Base-by-base conservation (phyloP, 1,140 invertebrate genomes). In the Papilio xuthus region DNA sequence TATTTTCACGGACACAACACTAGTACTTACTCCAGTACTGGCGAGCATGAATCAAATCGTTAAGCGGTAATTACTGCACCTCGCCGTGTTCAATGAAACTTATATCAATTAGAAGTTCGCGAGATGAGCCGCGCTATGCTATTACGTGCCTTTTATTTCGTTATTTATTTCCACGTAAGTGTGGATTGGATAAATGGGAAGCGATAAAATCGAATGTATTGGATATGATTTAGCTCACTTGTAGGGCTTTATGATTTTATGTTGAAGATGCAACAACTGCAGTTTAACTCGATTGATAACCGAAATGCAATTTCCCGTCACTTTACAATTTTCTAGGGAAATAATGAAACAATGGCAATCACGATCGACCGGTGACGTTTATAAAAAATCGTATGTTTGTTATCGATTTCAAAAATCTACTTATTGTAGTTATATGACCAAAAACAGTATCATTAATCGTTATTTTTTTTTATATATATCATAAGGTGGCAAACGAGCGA, bases 41-140 rank as follows among this genome's bases (percentile, higher is more conserved):
- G 41, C 53, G 20, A 69, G 76, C 81, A 83, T 87, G 84, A 87
- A 89, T 89, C 87, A 88, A 85, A 78, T 50, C 42, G 77, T 82
- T 89, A 88, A 88, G 78, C 81, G 71, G 83, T 85, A 89, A 87
- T 90, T 87, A 86, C 84, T 63, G 77, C 78, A 84, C 83, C 80
- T 79, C 78, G 73, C 78, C 78, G 63, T 80, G 81, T 86, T 85
- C 81, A 84, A 83, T 86, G 82, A 84, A 85, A 87, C 78, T 79
- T 84, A 86, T 87, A 89, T 90, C 87, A 89, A 89, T 90, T 88
- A 85, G 81, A 79, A 82, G 79, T 81, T 78, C 84, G 75, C 81
- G 76, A n/a, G 50, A 50, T 67, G 74, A 80, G 67, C 80, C 77
- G 77, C 84, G 82, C 80, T 79, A 79, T 85, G 83, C 83, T 83